Evolutionary conservation across 2,797 vertebrate species (phyloP).

Genomic region (Malacoraja senta): DNA sequence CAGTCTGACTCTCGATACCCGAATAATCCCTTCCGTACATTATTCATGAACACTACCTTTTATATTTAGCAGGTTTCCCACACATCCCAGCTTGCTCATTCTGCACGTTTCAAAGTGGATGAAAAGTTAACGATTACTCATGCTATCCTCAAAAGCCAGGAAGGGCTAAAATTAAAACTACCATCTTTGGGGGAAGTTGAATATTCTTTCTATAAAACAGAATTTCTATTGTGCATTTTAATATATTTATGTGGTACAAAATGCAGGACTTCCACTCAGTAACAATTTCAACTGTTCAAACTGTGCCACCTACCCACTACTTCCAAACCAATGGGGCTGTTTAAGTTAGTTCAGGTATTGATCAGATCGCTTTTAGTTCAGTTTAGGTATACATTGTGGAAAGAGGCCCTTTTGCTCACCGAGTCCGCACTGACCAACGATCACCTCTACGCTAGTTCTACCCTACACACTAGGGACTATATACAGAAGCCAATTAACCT

Average conservation of each 20-base stretch:
- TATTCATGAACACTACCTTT: background rate
- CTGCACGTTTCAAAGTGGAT: background rate
- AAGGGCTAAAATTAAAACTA: background rate
- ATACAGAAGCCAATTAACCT: no score
- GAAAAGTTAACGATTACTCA: background rate
- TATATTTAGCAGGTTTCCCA: background rate
- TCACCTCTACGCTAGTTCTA: no score
- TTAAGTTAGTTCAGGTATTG: background rate
- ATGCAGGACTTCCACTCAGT: background rate
- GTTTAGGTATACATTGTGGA: no score
- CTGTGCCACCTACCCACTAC: no score
- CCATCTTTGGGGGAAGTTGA: background rate
- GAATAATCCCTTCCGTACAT: background rate
- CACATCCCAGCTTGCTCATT: background rate
- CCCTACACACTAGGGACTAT: no score
- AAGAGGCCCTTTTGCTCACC: no score
- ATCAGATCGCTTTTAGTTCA: background rate
- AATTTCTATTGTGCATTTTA: background rate
- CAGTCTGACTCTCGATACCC: background rate
- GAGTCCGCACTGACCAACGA: no score
- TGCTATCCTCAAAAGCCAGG: background rate
- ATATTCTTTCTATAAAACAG: background rate
- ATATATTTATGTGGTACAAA: background rate
- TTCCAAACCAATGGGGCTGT: background rate
- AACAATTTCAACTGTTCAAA: background rate